Base-by-base conservation (phyloP, 1,140 invertebrate genomes). In the Drosophila kohkoa region DNA sequence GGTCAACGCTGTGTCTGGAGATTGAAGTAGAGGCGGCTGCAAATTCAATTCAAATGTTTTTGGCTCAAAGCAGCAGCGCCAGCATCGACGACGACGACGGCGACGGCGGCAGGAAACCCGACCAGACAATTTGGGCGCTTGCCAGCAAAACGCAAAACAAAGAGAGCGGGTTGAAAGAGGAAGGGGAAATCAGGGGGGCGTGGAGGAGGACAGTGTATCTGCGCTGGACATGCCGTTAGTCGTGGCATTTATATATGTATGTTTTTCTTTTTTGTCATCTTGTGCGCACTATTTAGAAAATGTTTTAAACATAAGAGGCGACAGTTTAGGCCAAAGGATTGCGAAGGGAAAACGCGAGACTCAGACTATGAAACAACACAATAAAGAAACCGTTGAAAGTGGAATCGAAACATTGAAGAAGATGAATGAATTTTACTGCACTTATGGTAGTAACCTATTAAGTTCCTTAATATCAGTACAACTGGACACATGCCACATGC, bases 31-130 rank as follows among this genome's bases (percentile, higher is more conserved):
- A 49, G 54, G 54, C 79, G 69, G 74, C 73, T 81, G 80, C 81
- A 89, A 83, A 88, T 88, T 83, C 83, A 89, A 88, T 88, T 88
- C 83, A 88, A 87, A 87, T 87, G 81, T 76, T 79, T 79, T 72
- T 73, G 52, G 60, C 54, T 68, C 77, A 58, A 75, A 64, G 54
- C 66, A 66, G 59, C 66, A 74, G 51, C 46, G 30, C 25, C 51
- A 69, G 55, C 54, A 63, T 16, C 1, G 16, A 20, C 16, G 16
- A 46, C 46, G 28, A 15, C 51, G 64, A 48, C 16, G 16, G 2
- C 16, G 2, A 2, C 16, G 28, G 25, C 51, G 64, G 55, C 54
- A 58, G 57, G 64, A n/a, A 52, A 38, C 25, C 49, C 41, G 43
- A 54, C 46, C 43, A 63, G 70, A 83, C 80, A 73, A 75, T 89